Evolutionary conservation across 2,113 vertebrate genomes (phyloP).

Genomic region (Oryzias curvinotus): DNA sequence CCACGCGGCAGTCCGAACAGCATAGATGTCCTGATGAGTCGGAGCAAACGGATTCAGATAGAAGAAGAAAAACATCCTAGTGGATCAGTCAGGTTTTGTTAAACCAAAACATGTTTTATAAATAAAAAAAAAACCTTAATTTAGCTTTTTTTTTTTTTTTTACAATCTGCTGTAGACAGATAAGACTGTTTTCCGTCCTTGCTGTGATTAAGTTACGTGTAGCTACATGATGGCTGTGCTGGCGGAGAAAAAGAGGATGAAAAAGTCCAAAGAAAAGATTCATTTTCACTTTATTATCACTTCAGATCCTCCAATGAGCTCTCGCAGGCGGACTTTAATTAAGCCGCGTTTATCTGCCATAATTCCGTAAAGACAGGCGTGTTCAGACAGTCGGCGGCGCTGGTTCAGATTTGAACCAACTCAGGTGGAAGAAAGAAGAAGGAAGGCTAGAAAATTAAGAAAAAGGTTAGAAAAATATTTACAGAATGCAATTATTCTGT

Average conservation of each 20-base stretch:
- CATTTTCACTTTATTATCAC: constrained; percentile 67
- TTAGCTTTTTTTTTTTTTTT: constrained; percentile 7
- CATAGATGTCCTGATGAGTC: constrained; percentile 26
- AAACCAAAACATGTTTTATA: constrained; percentile 25
- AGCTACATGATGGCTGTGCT: constrained; percentile 28
- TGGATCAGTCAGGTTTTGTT: constrained; percentile 4
- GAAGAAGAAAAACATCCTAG: constrained; percentile 1
- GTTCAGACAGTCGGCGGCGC: constrained; percentile 14
- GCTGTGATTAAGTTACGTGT: constrained; percentile 23
- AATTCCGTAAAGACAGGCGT: constrained; percentile 39
- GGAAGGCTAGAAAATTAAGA: neutral
- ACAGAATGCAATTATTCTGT: neutral
- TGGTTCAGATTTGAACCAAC: no score
- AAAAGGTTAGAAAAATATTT: neutral
- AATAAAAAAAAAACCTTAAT: constrained; percentile 13
- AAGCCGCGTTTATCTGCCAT: constrained; percentile 29
- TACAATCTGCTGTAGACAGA: constrained; percentile 39
- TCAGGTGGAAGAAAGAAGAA: neutral
- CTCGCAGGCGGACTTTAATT: constrained; percentile 48
- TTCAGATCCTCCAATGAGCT: constrained; percentile 40
- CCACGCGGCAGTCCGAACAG: constrained; percentile 25
- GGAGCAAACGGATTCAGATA: constrained; percentile 14
- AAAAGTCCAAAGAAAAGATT: constrained; percentile 22
- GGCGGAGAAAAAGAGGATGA: neutral
- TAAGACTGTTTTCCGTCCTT: constrained; percentile 46